Base-by-base conservation (phyloP, 2,113 vertebrate species). In the Caranx melampygus region DNA sequence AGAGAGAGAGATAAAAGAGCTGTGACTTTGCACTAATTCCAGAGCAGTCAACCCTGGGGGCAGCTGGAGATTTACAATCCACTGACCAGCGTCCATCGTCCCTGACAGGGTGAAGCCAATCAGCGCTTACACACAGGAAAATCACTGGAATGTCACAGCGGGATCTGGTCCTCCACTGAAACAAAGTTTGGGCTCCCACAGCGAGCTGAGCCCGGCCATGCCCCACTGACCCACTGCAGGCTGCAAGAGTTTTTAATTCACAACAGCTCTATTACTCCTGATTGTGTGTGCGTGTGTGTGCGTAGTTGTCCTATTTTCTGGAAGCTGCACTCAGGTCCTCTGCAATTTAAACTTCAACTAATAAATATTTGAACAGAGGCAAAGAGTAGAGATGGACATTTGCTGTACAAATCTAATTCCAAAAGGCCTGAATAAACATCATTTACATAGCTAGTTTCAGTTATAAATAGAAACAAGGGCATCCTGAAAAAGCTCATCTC, bases 61-160 rank as follows among this genome's bases (percentile, higher is more conserved):
- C 20, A 20, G 21, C 12, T 8, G 2, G 45, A 77, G 67, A 87
- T 67, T 87, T 81, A 65, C 66, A 77, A 73, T 57, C 59, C 59
- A 88, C 79, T 84, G 75, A 75, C 82, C 81, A 9, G 77, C 66
- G 21, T 75, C 84, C 79, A 71, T 59, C n/a, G 64, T 47, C 77
- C 67, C 81, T 73, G 83, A 84, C 83, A 75, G 78, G 54, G 70
- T 61, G 77, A 78, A 64, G 81, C 87, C 79, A 88, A 88, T 91
- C 87, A 82, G 75, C 5, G 7, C 72, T 49, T 21, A 51, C 67
- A 57, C 61, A 18, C 61, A 72, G 58, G 60, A 66, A 58, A 81
- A 82, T 78, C 77, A 55, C 62, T 62, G 68, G 69, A 76, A 82
- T 67, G 79, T 83, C 83, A 55, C 83, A 72, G 78, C 1, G 33